Percentiles rank a stretch among this genome's conserved stretches.
Evolutionary conservation across 2,797 vertebrate species (phyloP).

Genomic region (Lacerta bilineata): DNA sequence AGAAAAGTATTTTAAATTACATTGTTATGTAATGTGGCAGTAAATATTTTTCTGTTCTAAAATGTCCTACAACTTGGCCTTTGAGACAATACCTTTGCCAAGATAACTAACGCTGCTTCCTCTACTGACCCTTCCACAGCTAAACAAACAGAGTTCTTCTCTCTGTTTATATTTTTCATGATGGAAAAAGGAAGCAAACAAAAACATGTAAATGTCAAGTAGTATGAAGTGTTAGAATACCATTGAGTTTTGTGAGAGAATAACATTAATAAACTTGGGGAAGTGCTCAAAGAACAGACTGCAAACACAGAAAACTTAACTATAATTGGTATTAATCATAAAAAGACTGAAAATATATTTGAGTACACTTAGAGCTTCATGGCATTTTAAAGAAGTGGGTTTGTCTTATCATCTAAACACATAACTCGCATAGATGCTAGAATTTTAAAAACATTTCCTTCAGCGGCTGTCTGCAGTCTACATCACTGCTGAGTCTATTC

Average conservation of each 20-base stretch:
- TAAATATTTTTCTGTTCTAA: constrained; percentile 16
- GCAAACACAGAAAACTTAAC: not conserved
- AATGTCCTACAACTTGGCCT: not conserved
- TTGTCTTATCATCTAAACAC: not conserved
- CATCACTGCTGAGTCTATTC: not conserved
- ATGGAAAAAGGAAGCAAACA: constrained; percentile 36
- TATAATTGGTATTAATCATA: not conserved
- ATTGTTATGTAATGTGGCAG: not conserved
- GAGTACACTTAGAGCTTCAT: not conserved
- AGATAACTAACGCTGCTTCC: constrained; percentile 16
- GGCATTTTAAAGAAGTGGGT: not conserved
- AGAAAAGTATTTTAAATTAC: not conserved
- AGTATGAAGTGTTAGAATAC: not conserved
- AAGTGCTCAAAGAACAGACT: not conserved
- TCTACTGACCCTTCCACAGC: not conserved
- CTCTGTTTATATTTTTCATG: constrained; percentile 15
- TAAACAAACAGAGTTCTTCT: constrained; percentile 16
- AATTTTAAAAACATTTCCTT: not conserved
- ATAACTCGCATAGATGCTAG: not conserved
- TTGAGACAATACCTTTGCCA: not conserved
- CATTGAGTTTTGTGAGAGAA: not conserved
- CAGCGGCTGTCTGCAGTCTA: not conserved
- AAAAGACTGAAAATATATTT: not conserved
- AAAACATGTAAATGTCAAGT: constrained; percentile 34
- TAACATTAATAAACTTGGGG: not conserved